Percentiles rank a stretch among this genome's conserved stretches.
Evolutionary conservation across 2,113 vertebrate species (phyloP).

Genomic region (Ariopsis seemanni): DNA sequence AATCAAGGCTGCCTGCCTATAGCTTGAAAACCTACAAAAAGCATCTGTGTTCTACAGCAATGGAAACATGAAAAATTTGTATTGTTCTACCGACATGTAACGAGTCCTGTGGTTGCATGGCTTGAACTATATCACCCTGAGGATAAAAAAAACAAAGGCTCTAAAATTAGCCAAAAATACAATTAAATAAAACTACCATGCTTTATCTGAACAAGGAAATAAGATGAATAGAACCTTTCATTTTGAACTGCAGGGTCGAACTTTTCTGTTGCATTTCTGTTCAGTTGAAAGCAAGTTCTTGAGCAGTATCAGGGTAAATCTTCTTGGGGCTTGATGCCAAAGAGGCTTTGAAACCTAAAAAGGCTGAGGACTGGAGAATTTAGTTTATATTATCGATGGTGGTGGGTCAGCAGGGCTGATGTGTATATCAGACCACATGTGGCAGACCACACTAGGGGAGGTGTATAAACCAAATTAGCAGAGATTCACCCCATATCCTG

Average conservation of each 20-base stretch:
- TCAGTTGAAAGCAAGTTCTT: background rate
- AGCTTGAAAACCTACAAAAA: background rate
- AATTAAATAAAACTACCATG: no score
- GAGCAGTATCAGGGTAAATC: background rate
- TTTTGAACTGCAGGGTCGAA: no score
- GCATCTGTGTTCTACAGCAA: background rate
- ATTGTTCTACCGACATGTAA: background rate
- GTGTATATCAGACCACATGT: background rate
- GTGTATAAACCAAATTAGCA: background rate
- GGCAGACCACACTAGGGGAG: background rate
- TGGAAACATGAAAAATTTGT: background rate
- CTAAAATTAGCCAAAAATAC: no score
- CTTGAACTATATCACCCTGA: no score
- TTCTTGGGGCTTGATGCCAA: background rate
- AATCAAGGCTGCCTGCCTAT: background rate
- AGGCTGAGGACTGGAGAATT: background rate
- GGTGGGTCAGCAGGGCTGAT: background rate
- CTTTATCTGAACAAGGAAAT: no score
- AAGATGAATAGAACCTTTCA: no score
- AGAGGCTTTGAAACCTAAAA: background rate
- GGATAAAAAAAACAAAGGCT: no score
- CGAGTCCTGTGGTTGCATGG: no score
- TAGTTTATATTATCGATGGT: background rate
- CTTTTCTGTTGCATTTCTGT: background rate
- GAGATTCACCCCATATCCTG: background rate